A percentile compares a stretch with the other conserved stretches of the same genome.
Evolutionary conservation across 23 tunicate genomes (phyloP).

Genomic region (Clavelina lepadiformis): DNA sequence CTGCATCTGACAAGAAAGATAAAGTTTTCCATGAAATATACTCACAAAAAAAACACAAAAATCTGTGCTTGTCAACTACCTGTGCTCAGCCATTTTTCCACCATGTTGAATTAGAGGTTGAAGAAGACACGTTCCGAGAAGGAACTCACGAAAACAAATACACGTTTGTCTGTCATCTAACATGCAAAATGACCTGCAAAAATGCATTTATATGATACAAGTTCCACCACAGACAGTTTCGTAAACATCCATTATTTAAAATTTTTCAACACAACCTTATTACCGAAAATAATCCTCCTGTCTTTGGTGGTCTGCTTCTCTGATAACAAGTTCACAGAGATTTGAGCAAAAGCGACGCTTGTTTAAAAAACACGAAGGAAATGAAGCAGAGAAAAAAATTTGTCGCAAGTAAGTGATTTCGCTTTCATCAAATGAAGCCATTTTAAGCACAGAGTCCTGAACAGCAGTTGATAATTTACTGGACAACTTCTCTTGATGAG

Average conservation of each 20-base stretch:
- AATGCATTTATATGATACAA: too few species aligned
- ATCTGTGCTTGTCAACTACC: constrained; percentile 20
- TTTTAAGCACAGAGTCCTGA: constrained; percentile 28
- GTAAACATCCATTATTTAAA: not conserved
- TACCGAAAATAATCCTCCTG: constrained; percentile 64
- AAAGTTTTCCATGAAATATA: not conserved
- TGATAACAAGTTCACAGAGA: constrained; percentile 29
- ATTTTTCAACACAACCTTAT: not conserved
- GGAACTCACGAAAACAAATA: constrained; percentile 57
- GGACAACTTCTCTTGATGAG: constrained; percentile 19
- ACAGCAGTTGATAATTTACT: constrained; percentile 12
- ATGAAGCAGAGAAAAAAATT: constrained; percentile 37
- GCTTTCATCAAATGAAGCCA: constrained; percentile 18
- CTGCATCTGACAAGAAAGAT: constrained; percentile 48
- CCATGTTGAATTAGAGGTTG: constrained; percentile 87
- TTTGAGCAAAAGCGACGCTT: constrained; percentile 21
- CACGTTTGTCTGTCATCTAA: constrained; percentile 33
- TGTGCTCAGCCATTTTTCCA: constrained; percentile 81
- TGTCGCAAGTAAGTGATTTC: constrained; percentile 23
- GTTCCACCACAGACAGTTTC: not conserved
- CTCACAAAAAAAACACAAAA: not conserved
- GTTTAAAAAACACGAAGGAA: constrained; percentile 54
- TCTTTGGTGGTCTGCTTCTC: constrained; percentile 5
- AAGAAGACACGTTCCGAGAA: constrained; percentile 46
- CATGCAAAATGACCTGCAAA: constrained; percentile 69